phyloP scores from a whole-genome alignment of 2,113 vertebrate genomes.

The Lonchura striata region DNA sequence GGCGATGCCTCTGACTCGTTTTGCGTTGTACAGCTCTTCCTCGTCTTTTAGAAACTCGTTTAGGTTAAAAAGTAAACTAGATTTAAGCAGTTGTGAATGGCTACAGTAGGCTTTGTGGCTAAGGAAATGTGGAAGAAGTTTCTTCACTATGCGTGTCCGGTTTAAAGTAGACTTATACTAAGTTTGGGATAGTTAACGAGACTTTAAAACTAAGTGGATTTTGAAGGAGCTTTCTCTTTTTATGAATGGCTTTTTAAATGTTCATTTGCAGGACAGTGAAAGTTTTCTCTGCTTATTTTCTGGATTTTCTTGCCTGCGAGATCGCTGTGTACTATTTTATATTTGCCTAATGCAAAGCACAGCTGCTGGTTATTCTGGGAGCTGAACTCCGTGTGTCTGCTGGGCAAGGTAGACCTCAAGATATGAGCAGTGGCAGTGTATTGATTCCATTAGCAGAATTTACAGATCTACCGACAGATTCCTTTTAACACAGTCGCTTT shows the following conservation, averaged over 20 bases:
- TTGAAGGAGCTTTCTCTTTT: not conserved
- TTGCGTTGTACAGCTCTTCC: not conserved
- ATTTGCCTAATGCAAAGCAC: not conserved
- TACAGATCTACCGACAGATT: not conserved
- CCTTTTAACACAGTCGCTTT: not conserved
- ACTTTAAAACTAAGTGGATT: not conserved
- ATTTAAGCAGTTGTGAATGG: not conserved
- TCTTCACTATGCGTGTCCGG: accelerated
- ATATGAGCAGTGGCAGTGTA: not conserved
- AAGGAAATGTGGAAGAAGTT: not conserved
- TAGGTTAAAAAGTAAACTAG: not conserved
- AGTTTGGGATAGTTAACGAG: not conserved
- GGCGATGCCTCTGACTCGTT: not conserved
- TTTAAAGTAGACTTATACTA: not conserved
- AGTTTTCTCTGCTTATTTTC: not conserved
- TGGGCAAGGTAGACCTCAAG: not conserved
- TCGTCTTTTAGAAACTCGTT: not conserved
- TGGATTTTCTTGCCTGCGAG: not conserved
- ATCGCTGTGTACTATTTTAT: not conserved
- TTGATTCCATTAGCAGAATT: slow-evolving; percentile 59
- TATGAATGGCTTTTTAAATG: not conserved
- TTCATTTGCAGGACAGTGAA: not conserved
- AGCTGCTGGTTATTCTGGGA: not conserved
- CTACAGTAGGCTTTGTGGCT: not conserved
- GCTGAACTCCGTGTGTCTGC: not conserved